Conservation (phyloP, 64 coral and sea anemone species). For the Actinia equina region DNA sequence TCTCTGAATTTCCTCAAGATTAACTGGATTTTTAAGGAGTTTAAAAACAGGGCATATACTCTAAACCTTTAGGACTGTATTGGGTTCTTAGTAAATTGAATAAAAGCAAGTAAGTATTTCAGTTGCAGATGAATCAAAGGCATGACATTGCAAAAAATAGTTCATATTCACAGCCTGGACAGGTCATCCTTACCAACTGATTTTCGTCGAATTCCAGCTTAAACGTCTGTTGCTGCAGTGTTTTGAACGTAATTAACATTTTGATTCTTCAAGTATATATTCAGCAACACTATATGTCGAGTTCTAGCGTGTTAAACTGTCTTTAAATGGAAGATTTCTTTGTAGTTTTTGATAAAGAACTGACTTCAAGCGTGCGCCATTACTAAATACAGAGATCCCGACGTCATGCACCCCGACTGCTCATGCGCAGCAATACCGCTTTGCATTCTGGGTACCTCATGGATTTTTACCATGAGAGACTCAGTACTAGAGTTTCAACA, state of each 20-base stretch:
- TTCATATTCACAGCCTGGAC: neutral
- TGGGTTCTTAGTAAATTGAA: neutral
- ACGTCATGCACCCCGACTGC: neutral
- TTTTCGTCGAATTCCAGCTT: slow-evolving; percentile 88
- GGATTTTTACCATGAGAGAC: neutral
- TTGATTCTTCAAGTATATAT: slow-evolving; percentile 27
- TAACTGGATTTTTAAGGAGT: neutral
- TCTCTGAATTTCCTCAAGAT: neutral
- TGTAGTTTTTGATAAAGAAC: neutral
- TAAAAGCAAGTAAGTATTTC: neutral
- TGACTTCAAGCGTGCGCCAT: slow-evolving; percentile 43
- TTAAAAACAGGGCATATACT: neutral
- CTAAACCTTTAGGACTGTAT: neutral
- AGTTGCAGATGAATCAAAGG: neutral
- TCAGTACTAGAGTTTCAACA: neutral
- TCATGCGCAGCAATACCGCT: neutral
- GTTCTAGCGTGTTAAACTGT: neutral
- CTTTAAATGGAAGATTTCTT: neutral
- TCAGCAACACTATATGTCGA: neutral
- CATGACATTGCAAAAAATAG: slow-evolving; percentile 17
- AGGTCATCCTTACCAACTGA: slow-evolving; percentile 65
- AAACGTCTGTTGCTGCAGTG: slow-evolving; percentile 95
- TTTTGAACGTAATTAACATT: slow-evolving; percentile 98
- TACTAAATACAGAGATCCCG: neutral
- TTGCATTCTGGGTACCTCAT: neutral